Base-by-base conservation (phyloP, 1,140 invertebrate genomes). In the Brachionus rubens region DNA sequence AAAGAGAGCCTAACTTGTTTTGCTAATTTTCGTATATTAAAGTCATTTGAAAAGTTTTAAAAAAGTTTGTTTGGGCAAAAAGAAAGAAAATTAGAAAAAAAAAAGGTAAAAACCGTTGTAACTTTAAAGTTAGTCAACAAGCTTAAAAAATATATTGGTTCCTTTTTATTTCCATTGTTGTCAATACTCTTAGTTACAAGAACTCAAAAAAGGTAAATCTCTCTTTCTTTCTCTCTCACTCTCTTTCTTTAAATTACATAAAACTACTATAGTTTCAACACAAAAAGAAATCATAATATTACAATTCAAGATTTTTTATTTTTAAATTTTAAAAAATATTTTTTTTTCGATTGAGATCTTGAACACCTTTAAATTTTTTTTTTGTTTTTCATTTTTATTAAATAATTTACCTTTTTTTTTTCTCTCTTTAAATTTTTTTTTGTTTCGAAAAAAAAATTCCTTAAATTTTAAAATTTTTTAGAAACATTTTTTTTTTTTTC, bases 201-300 rank as follows among this genome's bases (percentile, higher is more conserved):
- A 54, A 54, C 52, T 54, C 52, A 28, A 54, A 2, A 54, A 54
- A 54, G 52, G 52, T 54, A 54, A 54, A 54, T 54, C 52, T 54
- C 52, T 54, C 33, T 54, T 54, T 5, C 52, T n/a, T n/a, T n/a
- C n/a, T n/a, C n/a, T n/a, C n/a, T n/a, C n/a, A n/a, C n/a, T n/a
- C n/a, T n/a, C n/a, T n/a, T n/a, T n/a, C n/a, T n/a, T n/a, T n/a
- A 54, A 54, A 54, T 54, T 54, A 54, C 52, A 54, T 54, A 54
- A 21, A 54, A 54, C 52, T 54, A 54, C 24, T 54, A 54, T 14
- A 54, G 52, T 54, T 54, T 54, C 52, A 48, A 19, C n/a, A n/a
- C n/a, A n/a, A n/a, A n/a, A n/a, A n/a, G 16, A 6, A 48, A 19
- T 48, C 46, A 54, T 54, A 54, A 54, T 54, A 54, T 54, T 54